These are phyloP conservation scores for Agonopterix arenella DNA, from an alignment of 2,888 invertebrate species.

Conservation along the genomic window DNA sequence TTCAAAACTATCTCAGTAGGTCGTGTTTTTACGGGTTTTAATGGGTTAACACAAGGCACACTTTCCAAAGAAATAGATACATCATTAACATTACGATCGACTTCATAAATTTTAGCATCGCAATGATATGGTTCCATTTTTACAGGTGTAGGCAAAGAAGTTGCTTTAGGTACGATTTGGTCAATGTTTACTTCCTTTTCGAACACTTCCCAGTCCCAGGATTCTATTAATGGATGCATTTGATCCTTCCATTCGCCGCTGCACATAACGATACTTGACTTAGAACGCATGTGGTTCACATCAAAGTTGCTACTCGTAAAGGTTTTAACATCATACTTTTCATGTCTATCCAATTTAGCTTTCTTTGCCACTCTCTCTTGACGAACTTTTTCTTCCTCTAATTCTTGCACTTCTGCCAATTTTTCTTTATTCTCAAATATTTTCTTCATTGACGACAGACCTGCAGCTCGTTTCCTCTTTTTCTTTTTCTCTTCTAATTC, in stretches of 20 bases:
- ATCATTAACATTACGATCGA: slow-evolving; percentile 69
- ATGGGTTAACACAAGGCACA: slow-evolving; percentile 79
- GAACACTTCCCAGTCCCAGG: slow-evolving; percentile 80
- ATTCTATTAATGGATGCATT: slow-evolving; percentile 78
- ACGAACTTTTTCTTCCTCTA: slow-evolving; percentile 74
- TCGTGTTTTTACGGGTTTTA: slow-evolving; percentile 72
- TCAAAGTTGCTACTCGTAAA: slow-evolving; percentile 69
- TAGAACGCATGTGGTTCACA: slow-evolving; percentile 67
- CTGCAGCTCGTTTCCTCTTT: slow-evolving; percentile 79
- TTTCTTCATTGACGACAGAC: slow-evolving; percentile 80
- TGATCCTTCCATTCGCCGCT: slow-evolving; percentile 78
- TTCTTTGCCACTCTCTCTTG: slow-evolving; percentile 54
- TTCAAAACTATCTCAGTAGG: slow-evolving; percentile 61
- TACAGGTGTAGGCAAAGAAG: slow-evolving; percentile 64
- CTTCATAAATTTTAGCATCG: slow-evolving; percentile 68
- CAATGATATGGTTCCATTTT: slow-evolving; percentile 67
- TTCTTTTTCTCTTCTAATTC: slow-evolving; percentile 73
- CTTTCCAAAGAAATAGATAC: slow-evolving; percentile 75
- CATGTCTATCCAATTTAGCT: slow-evolving; percentile 61
- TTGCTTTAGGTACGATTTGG: slow-evolving; percentile 61
- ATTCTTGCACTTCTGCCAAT: slow-evolving; percentile 78
- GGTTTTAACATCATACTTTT: slow-evolving; percentile 65
- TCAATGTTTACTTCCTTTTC: slow-evolving; percentile 74
- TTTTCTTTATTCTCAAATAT: slow-evolving; percentile 88
- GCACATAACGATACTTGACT: slow-evolving; percentile 67